Evolutionary conservation across 1,140 invertebrate species (phyloP).

Genomic region (Rhagoletis pomonella): DNA sequence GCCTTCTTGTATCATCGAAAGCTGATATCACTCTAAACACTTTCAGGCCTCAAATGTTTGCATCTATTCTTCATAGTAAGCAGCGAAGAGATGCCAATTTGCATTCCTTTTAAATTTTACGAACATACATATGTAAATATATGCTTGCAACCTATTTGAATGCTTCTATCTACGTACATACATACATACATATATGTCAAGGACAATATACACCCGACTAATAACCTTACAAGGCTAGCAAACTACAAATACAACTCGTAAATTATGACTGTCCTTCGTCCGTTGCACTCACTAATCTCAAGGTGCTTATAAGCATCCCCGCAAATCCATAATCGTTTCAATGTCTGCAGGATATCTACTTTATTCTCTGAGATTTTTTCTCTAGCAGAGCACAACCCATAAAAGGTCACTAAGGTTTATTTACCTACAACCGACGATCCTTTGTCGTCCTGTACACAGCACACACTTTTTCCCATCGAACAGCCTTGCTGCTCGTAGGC

Average conservation of each 20-base stretch:
- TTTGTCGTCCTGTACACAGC: background rate
- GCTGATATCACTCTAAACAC: too few relatives aligned
- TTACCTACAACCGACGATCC: background rate
- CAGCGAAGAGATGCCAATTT: too few relatives aligned
- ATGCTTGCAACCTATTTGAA: too few relatives aligned
- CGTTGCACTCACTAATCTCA: background rate
- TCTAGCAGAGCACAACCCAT: background rate
- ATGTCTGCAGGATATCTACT: background rate
- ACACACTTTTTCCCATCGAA: background rate
- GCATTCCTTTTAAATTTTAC: background rate
- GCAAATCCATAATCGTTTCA: conserved; percentile 36
- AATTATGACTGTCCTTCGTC: background rate
- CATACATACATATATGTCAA: background rate
- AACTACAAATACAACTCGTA: background rate
- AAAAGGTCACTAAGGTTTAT: background rate
- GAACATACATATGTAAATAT: too few relatives aligned
- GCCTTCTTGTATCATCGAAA: too few relatives aligned
- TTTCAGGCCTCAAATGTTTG: too few relatives aligned
- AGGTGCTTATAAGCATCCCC: background rate
- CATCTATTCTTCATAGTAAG: too few relatives aligned
- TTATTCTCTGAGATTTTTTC: background rate
- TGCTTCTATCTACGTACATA: background rate
- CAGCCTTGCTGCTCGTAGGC: background rate
- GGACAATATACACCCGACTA: background rate
- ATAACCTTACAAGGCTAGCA: background rate